Conservation (phyloP, 2,888 invertebrate species). For the Leucoptera coffeella region DNA sequence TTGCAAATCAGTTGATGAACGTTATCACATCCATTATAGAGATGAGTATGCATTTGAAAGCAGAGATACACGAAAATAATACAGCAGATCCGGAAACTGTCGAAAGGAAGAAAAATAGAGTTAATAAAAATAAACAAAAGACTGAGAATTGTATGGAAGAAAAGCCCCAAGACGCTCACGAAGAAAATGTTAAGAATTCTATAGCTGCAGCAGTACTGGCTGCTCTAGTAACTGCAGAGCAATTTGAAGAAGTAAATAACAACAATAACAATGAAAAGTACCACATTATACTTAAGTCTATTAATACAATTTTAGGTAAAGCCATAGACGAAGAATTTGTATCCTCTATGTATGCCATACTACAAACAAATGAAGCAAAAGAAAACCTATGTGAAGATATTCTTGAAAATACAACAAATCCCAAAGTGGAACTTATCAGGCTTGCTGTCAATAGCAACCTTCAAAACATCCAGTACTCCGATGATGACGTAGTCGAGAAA, state of each 20-base stretch:
- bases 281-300: slow-evolving; percentile 42
- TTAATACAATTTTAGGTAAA: slow-evolving; percentile 42
- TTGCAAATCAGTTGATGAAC: slow-evolving; percentile 46
- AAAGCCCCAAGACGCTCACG: slow-evolving; percentile 25
- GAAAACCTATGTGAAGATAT: slow-evolving; percentile 41
- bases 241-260: slow-evolving; percentile 42
- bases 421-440: slow-evolving; percentile 58
- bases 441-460: slow-evolving; percentile 43
- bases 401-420: slow-evolving; percentile 42
- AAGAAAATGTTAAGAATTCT: slow-evolving; percentile 47
- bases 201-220: slow-evolving; percentile 47
- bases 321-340: slow-evolving; percentile 41
- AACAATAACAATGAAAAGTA: slow-evolving; percentile 45
- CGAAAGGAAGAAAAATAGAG: slow-evolving; percentile 21
- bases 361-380: slow-evolving; percentile 45
- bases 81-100: slow-evolving; percentile 14
- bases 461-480: slow-evolving; percentile 36
- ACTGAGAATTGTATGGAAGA: slow-evolving; percentile 11
- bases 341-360: slow-evolving; percentile 37
- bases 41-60: slow-evolving; percentile 43
- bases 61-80: slow-evolving; percentile 24
- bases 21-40: slow-evolving; percentile 44
- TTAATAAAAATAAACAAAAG: slow-evolving; percentile 20
- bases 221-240: slow-evolving; percentile 43
- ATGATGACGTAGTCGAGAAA: slow-evolving; percentile 57